Evolutionary conservation across 2,888 invertebrate genomes (phyloP), one percentile per base, ranked within the genome.

Genomic region (Priocnemis perturbator): DNA sequence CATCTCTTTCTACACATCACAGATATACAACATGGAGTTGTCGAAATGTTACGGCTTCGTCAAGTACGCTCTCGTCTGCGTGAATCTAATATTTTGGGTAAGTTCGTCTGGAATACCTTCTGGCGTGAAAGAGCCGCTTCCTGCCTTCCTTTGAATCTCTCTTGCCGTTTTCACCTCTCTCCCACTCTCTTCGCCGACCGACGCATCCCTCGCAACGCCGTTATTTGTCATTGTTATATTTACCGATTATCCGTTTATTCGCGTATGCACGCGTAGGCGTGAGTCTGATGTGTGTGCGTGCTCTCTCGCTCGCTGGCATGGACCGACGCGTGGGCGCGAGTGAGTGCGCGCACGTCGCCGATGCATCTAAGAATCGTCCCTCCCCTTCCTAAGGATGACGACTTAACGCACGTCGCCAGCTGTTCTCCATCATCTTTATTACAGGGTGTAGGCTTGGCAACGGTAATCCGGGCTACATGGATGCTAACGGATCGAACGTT

Each of bases 401-500:
- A 26, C n/a, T n/a, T n/a, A n/a, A n/a, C n/a, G n/a, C n/a, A n/a
- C n/a, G n/a, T n/a, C n/a, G n/a, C n/a, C n/a, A n/a, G n/a, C n/a
- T n/a, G n/a, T n/a, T n/a, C n/a, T 37, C 11, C 1, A 1, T 37
- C 37, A 37, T 37, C 11, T 37, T 37, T 37, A 37, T 37, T 37
- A 66, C 89, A 96, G 96, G 87, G 95, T 60, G 91, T 94, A 75
- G 95, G 96, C 47, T 87, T 95, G 65, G 91, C 92, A 17, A 92
- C 94, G 62, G 91, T 95, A 30, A 92, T 92, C 21, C 89, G 94
- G 17, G 93, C 94, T 69, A 90, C 94, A 89, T 96, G 95, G 95
- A 92, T 96, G 90, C 90, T 95, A 60, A 91, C 94, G 53, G 95
- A 95, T 86, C 93, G 94, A 55, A 92, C 93, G 55, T 93, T 94